phyloP scores from a whole-genome alignment of 2,113 vertebrate species.

The Hemichromis elongatus region DNA sequence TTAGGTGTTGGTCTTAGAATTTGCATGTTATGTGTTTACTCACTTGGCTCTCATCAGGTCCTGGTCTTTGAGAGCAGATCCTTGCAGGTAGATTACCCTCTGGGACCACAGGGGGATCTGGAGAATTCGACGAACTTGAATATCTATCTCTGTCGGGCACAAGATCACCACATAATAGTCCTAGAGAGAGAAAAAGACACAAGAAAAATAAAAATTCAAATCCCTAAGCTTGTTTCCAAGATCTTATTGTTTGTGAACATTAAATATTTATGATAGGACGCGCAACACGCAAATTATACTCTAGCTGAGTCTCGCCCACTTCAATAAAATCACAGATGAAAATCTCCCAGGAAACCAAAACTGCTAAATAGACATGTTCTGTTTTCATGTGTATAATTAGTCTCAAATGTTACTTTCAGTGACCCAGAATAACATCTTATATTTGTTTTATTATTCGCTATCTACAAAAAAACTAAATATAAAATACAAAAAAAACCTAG shows the following conservation, averaged over 20 bases:
- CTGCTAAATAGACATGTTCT: not conserved
- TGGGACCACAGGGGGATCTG: conserved; percentile 98
- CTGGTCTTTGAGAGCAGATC: conserved; percentile 95
- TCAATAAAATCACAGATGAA: not conserved
- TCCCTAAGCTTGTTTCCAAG: too few species aligned
- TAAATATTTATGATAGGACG: not conserved
- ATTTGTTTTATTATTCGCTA: not conserved
- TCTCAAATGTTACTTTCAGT: too few species aligned
- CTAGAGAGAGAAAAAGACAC: conserved; percentile 60
- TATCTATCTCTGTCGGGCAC: conserved; percentile 94
- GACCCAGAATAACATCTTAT: too few species aligned
- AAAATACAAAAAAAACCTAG: not conserved
- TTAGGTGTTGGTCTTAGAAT: not conserved
- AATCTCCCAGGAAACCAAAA: not conserved
- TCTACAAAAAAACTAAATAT: rapidly evolving
- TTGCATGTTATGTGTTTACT: conserved; percentile 41
- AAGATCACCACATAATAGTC: conserved; percentile 99
- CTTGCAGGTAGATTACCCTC: conserved; percentile 97
- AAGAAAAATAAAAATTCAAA: not conserved
- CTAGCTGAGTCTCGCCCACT: not conserved
- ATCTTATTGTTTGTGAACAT: not conserved
- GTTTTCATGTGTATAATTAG: not conserved
- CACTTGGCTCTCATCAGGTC: conserved; percentile 98
- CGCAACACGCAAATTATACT: not conserved
- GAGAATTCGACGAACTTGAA: conserved; percentile 91